phyloP scores from a whole-genome alignment of 2,888 invertebrate species.

The Leptarthrus brevirostris region DNA sequence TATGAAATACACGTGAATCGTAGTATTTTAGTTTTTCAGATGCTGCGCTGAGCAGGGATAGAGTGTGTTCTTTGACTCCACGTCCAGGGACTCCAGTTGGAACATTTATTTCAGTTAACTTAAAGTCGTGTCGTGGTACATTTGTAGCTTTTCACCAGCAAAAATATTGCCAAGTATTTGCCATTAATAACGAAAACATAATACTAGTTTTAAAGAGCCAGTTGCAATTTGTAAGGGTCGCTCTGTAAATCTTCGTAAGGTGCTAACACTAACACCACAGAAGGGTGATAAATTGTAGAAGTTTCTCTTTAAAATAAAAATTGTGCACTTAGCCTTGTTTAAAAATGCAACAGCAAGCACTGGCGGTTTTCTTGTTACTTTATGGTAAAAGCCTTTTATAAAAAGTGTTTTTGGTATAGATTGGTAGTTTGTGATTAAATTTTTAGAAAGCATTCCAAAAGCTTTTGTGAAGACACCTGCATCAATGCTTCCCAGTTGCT shows the following conservation, averaged over 20 bases:
- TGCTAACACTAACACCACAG: neutral
- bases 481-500: no score
- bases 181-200: neutral
- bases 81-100: neutral
- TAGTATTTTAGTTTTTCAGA: neutral
- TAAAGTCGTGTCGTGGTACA: conserved; percentile 9
- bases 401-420: conserved; percentile 13
- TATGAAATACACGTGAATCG: neutral
- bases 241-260: neutral
- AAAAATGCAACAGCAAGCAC: conserved; percentile 14
- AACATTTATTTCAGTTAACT: conserved; percentile 9
- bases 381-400: conserved; percentile 26
- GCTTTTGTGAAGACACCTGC: conserved; percentile 20
- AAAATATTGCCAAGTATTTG: neutral
- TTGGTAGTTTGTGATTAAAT: conserved; percentile 12
- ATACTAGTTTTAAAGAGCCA: neutral
- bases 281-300: neutral
- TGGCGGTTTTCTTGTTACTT: conserved; percentile 4
- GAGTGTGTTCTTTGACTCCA: neutral
- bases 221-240: neutral
- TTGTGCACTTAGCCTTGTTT: conserved; percentile 29
- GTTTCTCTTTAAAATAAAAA: neutral
- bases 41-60: neutral
- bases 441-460: conserved; percentile 7
- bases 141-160: conserved; percentile 14